phyloP scores from a whole-genome alignment of 2,888 invertebrate genomes.

The Frankliniella fusca region DNA sequence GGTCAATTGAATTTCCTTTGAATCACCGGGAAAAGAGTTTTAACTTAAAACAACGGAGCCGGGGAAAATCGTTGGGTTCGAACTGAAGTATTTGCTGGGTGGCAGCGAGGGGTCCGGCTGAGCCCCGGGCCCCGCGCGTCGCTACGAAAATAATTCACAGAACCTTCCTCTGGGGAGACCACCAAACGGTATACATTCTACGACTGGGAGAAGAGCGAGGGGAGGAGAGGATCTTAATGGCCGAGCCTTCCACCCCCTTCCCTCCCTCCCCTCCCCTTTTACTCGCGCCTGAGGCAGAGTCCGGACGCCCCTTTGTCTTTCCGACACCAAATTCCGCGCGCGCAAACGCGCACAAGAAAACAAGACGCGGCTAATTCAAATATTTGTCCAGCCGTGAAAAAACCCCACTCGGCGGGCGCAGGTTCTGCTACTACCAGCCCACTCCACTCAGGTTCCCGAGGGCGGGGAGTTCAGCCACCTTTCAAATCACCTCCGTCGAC shows the following conservation, averaged over 20 bases:
- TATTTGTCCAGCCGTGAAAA: background rate
- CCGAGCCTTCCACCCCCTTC: background rate
- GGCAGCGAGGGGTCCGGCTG: too few species aligned
- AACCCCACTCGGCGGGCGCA: background rate
- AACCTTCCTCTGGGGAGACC: too few species aligned
- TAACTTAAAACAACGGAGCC: too few species aligned
- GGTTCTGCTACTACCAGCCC: background rate
- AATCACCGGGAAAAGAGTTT: too few species aligned
- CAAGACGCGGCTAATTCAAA: slow-evolving; percentile 5
- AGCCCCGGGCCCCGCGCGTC: too few species aligned
- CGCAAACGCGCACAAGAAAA: slow-evolving; percentile 7
- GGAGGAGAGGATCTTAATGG: too few species aligned
- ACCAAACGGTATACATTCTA: background rate
- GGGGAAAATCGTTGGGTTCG: too few species aligned
- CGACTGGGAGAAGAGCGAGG: background rate
- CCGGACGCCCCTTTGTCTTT: background rate
- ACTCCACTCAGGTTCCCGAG: too few species aligned
- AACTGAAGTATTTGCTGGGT: too few species aligned
- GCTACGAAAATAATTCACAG: too few species aligned
- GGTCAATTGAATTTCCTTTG: too few species aligned
- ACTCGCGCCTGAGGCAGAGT: too few species aligned
- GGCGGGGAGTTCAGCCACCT: background rate
- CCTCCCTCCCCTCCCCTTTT: background rate
- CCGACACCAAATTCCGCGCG: background rate
- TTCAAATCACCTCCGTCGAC: background rate